These are phyloP conservation scores for Alces alces DNA, from an alignment of 2,113 vertebrate genomes.

Conservation along the genomic window DNA sequence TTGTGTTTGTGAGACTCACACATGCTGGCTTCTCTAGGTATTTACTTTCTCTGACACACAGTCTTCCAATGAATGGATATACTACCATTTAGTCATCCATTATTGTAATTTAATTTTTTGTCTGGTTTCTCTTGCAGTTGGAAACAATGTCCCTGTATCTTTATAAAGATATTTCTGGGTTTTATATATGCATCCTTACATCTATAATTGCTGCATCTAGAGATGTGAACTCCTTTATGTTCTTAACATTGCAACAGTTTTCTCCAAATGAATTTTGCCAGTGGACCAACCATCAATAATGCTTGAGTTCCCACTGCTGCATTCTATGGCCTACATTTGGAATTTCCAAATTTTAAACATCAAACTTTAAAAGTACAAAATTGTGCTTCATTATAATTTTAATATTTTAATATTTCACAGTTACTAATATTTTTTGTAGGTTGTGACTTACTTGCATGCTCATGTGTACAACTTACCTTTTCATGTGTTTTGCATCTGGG, in stretches of 20 bases:
- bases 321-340: not conserved
- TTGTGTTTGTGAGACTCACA: not conserved
- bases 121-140: not conserved
- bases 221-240: not conserved
- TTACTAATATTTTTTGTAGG: not conserved
- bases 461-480: not conserved
- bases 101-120: not conserved
- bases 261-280: not conserved
- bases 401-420: not conserved
- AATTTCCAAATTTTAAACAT: not conserved
- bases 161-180: not conserved
- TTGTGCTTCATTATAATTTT: not conserved
- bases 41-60: not conserved
- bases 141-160: not conserved
- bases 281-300: accelerated
- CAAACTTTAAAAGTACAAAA: not conserved
- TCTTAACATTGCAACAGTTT: not conserved
- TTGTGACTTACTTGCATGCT: not conserved
- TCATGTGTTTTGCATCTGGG: not conserved
- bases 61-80: not conserved
- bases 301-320: not conserved
- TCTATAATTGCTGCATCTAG: not conserved
- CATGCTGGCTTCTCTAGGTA: not conserved
- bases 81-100: not conserved
- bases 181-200: not conserved